Evolutionary conservation across 1,140 invertebrate genomes (phyloP).

Genomic region (Doryteuthis pealeii): DNA sequence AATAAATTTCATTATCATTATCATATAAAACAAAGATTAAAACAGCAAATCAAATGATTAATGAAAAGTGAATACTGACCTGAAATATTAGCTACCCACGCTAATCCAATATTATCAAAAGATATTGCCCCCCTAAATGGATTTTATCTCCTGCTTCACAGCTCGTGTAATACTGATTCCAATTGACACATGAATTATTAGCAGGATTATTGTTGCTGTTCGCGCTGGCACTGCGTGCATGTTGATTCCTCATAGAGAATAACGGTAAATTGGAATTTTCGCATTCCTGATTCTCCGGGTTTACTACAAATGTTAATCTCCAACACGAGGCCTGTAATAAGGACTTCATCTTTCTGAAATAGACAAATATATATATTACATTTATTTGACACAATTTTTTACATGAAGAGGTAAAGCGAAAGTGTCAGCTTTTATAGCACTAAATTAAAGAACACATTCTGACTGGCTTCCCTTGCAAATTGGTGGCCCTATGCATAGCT

Average conservation of each 20-base stretch:
- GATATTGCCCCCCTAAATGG: slow-evolving; percentile 99
- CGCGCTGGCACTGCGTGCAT: slow-evolving; percentile 62
- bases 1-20: too few species aligned
- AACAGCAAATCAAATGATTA: neutral
- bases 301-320: slow-evolving; percentile 98
- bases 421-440: too few species aligned
- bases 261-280: slow-evolving; percentile 80
- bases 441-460: too few species aligned
- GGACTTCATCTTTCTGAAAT: slow-evolving; percentile 39
- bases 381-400: too few species aligned
- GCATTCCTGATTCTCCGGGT: slow-evolving; percentile 92
- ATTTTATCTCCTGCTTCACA: slow-evolving; percentile 92
- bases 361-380: slow-evolving; percentile 88
- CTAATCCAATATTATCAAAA: slow-evolving; percentile 99
- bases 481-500: too few species aligned
- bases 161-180: slow-evolving; percentile 98
- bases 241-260: slow-evolving; percentile 71
- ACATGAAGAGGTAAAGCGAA: too few species aligned
- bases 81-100: slow-evolving; percentile 99
- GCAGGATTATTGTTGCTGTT: slow-evolving; percentile 52
- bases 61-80: slow-evolving; percentile 68
- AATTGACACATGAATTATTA: slow-evolving; percentile 82
- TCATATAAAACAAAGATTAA: too few species aligned
- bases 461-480: too few species aligned
- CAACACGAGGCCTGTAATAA: slow-evolving; percentile 63